phyloP scores from a whole-genome alignment of 2,797 vertebrate genomes.

The Pseudochirops cupreus region DNA sequence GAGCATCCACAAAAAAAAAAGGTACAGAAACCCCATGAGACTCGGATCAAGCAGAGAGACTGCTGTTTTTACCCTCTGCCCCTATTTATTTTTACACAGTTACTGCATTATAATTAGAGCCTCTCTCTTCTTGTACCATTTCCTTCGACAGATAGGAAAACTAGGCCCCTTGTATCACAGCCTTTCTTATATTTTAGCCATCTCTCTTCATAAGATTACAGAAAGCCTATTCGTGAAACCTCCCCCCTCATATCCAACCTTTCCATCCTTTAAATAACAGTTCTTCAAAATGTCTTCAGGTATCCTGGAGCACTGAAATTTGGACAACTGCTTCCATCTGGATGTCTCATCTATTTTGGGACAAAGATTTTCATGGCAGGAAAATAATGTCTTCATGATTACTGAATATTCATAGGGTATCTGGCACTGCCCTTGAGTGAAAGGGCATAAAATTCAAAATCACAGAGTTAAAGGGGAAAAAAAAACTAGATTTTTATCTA shows the following conservation, averaged over 20 bases:
- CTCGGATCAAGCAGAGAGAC: not conserved
- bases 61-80: not conserved
- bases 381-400: not conserved
- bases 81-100: not conserved
- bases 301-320: not conserved
- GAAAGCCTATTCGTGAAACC: not conserved
- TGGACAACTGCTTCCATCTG: not conserved
- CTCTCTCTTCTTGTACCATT: not conserved
- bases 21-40: not conserved
- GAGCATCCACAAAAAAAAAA: not conserved
- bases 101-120: not conserved
- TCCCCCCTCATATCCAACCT: not conserved
- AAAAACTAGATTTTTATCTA: not conserved
- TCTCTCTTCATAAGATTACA: not conserved
- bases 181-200: not conserved
- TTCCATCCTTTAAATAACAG: not conserved
- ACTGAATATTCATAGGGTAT: slow-evolving; percentile 1
- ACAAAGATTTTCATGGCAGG: not conserved
- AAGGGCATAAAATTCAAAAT: not conserved
- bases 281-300: not conserved
- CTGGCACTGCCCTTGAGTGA: not conserved
- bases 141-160: not conserved
- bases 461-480: not conserved
- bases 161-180: not conserved
- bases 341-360: not conserved